Conservation (phyloP, 2,113 vertebrate genomes). For the Ptyas mucosa region DNA sequence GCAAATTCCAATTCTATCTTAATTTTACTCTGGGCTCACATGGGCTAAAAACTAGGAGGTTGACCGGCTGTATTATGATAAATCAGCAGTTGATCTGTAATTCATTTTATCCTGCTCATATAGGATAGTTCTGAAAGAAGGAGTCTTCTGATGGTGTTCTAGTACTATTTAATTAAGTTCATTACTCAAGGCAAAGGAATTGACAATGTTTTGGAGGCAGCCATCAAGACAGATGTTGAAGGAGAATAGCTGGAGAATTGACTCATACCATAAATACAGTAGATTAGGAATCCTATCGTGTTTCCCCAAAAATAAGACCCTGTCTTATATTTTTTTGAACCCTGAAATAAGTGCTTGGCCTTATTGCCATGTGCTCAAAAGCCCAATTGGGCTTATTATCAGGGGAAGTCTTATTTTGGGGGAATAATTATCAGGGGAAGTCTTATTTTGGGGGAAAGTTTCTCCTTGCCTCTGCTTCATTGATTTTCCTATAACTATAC, state of each 20-base stretch:
- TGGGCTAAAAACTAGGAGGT: neutral
- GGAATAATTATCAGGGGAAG: no score
- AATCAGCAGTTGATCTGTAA: neutral
- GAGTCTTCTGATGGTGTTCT: neutral
- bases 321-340: no score
- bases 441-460: no score
- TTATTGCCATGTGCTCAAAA: no score
- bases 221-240: neutral
- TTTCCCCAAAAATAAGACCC: no score
- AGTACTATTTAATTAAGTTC: neutral
- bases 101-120: neutral
- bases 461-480: neutral
- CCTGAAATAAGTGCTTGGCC: no score
- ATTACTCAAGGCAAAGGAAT: neutral
- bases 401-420: no score
- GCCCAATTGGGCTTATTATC: no score
- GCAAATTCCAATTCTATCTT: neutral
- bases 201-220: neutral
- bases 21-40: neutral
- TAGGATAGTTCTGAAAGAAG: neutral
- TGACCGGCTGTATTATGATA: neutral
- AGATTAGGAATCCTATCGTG: no score
- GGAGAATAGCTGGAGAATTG: neutral
- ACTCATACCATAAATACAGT: neutral
- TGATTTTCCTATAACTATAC: accelerated